phyloP scores from a whole-genome alignment of 2,888 invertebrate species.

The Epinotia nisella region DNA sequence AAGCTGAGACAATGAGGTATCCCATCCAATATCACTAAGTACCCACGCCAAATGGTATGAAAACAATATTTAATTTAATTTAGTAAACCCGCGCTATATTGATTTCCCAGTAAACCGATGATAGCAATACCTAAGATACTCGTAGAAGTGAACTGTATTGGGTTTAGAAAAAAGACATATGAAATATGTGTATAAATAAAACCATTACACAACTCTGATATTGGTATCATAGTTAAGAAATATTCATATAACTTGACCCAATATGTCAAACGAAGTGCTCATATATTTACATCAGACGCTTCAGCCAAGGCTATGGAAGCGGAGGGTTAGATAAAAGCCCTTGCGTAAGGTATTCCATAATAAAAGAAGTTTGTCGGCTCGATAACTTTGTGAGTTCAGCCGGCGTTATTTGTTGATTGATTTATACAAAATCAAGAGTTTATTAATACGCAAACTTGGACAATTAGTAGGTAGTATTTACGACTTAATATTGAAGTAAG shows the following conservation, averaged over 20 bases:
- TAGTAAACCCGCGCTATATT: constrained; percentile 53
- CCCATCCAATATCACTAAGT: constrained; percentile 1
- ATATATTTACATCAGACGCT: constrained; percentile 41
- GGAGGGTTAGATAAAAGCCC: constrained; percentile 30
- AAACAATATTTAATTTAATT: constrained; percentile 46
- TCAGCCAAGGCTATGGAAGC: constrained; percentile 26
- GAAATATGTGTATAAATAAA: background rate
- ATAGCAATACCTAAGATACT: constrained; percentile 15
- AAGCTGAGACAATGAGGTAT: constrained; percentile 5
- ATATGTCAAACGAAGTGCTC: constrained; percentile 40
- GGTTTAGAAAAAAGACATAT: too few relatives aligned
- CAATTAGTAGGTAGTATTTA: background rate
- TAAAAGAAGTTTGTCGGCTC: constrained; percentile 21
- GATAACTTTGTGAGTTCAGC: constrained; percentile 9
- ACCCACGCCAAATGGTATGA: background rate
- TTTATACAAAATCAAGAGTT: background rate
- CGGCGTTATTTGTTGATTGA: background rate
- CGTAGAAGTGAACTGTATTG: too few relatives aligned
- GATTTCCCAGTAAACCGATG: constrained; percentile 55
- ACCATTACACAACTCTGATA: background rate
- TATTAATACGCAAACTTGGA: background rate
- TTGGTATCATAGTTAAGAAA: constrained; percentile 23
- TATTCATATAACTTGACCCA: constrained; percentile 37
- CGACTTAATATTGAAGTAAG: background rate
- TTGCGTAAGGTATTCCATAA: constrained; percentile 27